Percentiles rank a stretch among this genome's conserved stretches.
Conservation (phyloP, 1,140 invertebrate genomes). For the Solenopsis fugax region DNA sequence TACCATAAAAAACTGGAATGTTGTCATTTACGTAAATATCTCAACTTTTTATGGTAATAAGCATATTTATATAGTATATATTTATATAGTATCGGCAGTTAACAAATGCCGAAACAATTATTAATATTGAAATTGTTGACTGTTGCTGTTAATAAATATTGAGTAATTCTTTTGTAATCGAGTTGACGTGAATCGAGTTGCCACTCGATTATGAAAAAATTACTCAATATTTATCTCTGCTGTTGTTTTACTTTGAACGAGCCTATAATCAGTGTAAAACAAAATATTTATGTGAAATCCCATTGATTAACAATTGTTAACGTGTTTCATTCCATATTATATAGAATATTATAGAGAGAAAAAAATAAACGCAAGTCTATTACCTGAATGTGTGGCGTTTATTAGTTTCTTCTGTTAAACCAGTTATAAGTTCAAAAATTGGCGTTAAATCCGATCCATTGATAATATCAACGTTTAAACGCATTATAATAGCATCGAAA, state of each 20-base stretch:
- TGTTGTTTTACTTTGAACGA: no score
- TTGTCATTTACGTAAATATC: constrained; percentile 97
- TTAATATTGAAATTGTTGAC: no score
- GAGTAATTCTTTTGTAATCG: no score
- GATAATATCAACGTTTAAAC: constrained; percentile 90
- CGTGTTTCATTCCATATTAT: background rate
- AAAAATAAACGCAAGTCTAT: background rate
- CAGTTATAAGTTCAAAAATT: constrained; percentile 92
- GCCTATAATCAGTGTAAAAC: constrained; percentile 83
- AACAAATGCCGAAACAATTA: no score
- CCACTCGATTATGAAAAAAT: no score
- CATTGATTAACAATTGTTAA: background rate
- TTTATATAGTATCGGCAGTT: no score
- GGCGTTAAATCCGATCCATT: constrained; percentile 91
- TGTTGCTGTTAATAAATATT: no score
- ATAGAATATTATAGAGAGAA: no score
- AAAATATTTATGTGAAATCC: constrained; percentile 16
- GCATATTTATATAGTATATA: no score
- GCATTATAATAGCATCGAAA: constrained; percentile 90
- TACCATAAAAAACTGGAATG: constrained; percentile 93
- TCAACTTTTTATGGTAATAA: no score
- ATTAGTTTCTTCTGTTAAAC: constrained; percentile 94
- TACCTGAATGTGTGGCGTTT: constrained; percentile 91
- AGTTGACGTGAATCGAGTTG: no score
- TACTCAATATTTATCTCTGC: no score